Base-by-base conservation (phyloP, 2,113 vertebrate species). In the Chaetops frenatus region DNA sequence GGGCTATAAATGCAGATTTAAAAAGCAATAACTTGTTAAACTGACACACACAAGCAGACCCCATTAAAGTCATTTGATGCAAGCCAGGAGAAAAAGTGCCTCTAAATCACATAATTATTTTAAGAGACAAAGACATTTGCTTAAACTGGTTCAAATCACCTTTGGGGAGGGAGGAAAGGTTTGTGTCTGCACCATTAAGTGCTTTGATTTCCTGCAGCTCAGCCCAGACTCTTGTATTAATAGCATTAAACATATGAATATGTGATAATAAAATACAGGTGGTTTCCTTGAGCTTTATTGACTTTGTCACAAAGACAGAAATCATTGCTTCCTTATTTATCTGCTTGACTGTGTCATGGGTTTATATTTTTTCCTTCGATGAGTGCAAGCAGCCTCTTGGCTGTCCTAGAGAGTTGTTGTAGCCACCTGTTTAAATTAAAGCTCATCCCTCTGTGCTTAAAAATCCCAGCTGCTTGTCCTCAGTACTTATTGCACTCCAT, bases 21-120 rank as follows among this genome's bases (percentile, higher is more conserved):
- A 83, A 88, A 88, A 86, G 74, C 88, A 92, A 25, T 93, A 95
- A 62, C 62, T 82, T 77, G 62, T 90, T 91, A 92, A 92, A 90
- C 51, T 85, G 36, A 90, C 29, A 15, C 6, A 74, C 56, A 44
- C 4, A 25, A 40, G 70, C n/a, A 95, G 67, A 56, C 28, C 47
- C 88, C 92, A 94, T 96, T 96, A 78, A 83, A 96, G 38, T 56
- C 9, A 24, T 94, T 92, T 96, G 82, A 90, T 88, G 76, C 61
- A 54, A 96, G 76, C 44, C 76, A 60, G 60, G 64, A 65, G 64
- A 65, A 90, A 81, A 91, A 88, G 38, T 35, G 16, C 62, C 85
- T 94, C 56, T 95, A 95, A 96, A 96, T 94, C 92, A 95, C 85
- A 66, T 96, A 96, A 97, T 95, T 97, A 94, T 96, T 93, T 88